Conservation (phyloP, 2,888 invertebrate species). For the Dynastes hyllus region DNA sequence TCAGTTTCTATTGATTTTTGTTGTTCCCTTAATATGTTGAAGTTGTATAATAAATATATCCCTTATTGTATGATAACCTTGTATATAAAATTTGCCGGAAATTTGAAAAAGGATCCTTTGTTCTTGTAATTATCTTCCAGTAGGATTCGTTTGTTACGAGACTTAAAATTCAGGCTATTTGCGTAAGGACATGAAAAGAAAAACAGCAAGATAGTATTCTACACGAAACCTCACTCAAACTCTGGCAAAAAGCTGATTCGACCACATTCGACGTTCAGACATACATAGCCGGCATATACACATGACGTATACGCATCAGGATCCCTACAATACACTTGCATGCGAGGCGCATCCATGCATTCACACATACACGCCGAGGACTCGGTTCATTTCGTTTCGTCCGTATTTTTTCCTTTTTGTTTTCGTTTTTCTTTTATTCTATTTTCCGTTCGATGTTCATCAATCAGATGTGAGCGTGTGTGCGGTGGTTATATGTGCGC, state of each 20-base stretch:
- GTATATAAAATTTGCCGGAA: no score
- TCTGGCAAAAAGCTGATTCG: conserved; percentile 10
- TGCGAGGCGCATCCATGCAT: conserved; percentile 35
- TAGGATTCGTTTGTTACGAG: no score
- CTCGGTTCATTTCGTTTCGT: conserved; percentile 42
- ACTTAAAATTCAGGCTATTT: not conserved
- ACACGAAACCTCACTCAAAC: conserved; percentile 24
- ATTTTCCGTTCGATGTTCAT: conserved; percentile 45
- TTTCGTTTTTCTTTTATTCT: conserved; percentile 30
- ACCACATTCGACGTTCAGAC: conserved; percentile 25
- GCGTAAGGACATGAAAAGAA: not conserved
- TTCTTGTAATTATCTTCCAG: no score
- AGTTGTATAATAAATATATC: no score
- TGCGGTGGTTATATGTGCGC: conserved; percentile 39
- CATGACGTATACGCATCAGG: conserved; percentile 5
- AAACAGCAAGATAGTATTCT: conserved; percentile 6
- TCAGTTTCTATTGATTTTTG: no score
- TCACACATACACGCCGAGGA: conserved; percentile 23
- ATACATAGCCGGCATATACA: conserved; percentile 14
- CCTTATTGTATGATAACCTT: no score
- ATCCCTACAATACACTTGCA: conserved; percentile 31
- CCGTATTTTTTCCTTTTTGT: conserved; percentile 17
- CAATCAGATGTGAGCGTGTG: conserved; percentile 43
- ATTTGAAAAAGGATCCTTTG: no score
- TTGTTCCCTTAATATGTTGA: no score